These are phyloP conservation scores for Rhimphoctona megacephalus DNA, from an alignment of 2,888 invertebrate species.

Conservation along the genomic window DNA sequence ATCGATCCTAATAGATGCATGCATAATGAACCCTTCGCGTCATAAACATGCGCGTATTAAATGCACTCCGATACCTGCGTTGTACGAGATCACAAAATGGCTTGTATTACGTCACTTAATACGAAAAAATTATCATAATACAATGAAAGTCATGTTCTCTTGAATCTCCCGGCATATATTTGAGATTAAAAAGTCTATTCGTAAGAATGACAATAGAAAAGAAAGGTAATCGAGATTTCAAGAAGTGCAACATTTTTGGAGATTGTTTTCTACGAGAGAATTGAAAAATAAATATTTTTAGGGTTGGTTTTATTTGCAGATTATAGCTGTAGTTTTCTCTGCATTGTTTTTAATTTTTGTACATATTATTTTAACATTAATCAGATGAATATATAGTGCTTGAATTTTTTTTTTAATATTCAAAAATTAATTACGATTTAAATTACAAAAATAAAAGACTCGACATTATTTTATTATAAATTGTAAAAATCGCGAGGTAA, in stretches of 20 bases:
- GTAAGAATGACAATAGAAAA: neutral
- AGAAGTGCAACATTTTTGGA: neutral
- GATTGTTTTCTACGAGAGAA: neutral
- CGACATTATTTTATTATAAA: too few relatives aligned
- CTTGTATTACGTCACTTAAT: slow-evolving; percentile 38
- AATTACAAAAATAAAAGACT: too few relatives aligned
- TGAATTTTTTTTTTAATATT: too few relatives aligned
- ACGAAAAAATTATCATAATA: slow-evolving; percentile 31
- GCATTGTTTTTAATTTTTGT: too few relatives aligned
- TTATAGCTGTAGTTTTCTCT: too few relatives aligned
- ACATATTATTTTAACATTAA: too few relatives aligned
- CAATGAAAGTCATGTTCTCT: neutral
- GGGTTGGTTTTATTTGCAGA: neutral
- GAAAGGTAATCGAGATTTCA: neutral
- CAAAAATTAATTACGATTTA: too few relatives aligned
- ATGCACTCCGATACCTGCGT: slow-evolving; percentile 23
- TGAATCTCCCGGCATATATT: neutral
- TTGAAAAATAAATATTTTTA: neutral
- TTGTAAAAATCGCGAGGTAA: too few relatives aligned
- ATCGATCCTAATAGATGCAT: slow-evolving; percentile 81
- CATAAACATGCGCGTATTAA: slow-evolving; percentile 28
- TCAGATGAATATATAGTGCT: too few relatives aligned
- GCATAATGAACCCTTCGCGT: slow-evolving; percentile 75
- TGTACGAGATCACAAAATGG: slow-evolving; percentile 31
- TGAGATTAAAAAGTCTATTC: neutral